These are phyloP conservation scores for Meandrusa payeni DNA, from an alignment of 2,888 invertebrate genomes.

Conservation along the genomic window DNA sequence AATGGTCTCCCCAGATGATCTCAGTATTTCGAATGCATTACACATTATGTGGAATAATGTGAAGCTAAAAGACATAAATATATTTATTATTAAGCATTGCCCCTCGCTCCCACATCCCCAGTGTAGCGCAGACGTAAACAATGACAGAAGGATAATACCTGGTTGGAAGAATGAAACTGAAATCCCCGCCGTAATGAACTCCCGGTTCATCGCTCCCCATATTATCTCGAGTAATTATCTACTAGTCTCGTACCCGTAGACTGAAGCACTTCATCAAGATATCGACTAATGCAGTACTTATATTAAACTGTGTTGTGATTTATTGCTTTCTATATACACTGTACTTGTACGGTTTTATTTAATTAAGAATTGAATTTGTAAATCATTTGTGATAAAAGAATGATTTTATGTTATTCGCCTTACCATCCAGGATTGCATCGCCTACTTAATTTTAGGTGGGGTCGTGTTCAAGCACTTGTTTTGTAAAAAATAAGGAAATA, in stretches of 20 bases:
- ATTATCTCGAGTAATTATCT: conserved; percentile 64
- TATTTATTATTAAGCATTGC: conserved; percentile 18
- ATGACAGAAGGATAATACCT: conserved; percentile 50
- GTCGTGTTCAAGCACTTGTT: too few relatives aligned
- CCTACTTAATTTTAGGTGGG: too few relatives aligned
- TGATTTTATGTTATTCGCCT: too few relatives aligned
- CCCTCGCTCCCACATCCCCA: conserved; percentile 19
- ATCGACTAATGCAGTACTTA: conserved; percentile 35
- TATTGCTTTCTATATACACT: conserved; percentile 14
- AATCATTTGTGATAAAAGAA: too few relatives aligned
- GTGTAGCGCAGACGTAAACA: conserved; percentile 42
- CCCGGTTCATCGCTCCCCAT: conserved; percentile 51
- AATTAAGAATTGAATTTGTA: too few relatives aligned
- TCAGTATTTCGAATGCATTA: conserved; percentile 57
- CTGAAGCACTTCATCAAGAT: conserved; percentile 40
- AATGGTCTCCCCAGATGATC: conserved; percentile 74
- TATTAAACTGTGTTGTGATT: conserved; percentile 22
- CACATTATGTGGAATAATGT: conserved; percentile 60
- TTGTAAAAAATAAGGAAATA: too few relatives aligned
- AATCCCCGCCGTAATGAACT: conserved; percentile 56
- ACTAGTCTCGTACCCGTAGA: conserved; percentile 41
- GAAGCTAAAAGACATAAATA: conserved; percentile 11
- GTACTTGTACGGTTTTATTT: background rate
- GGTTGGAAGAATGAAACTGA: conserved; percentile 47
- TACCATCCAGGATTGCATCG: too few relatives aligned